Base-by-base conservation (phyloP, 2,888 invertebrate species). In the Oligia strigilis region DNA sequence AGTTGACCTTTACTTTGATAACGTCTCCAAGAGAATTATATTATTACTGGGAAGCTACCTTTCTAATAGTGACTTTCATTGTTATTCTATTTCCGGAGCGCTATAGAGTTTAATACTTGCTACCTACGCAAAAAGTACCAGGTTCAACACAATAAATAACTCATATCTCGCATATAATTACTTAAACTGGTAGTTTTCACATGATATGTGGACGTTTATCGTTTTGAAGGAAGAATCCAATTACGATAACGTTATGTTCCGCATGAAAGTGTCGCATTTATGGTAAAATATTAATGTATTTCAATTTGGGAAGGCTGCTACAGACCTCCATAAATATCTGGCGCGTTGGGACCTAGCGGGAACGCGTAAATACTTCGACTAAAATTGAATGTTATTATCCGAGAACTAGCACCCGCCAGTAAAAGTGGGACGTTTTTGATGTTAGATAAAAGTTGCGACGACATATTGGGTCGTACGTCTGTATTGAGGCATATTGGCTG, bases 241-340 rank as follows among this genome's bases (percentile, higher is more conserved):
- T 97, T 97, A 96, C 95, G 96, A 95, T 96, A 96, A 95, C 95
- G 96, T 95, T 96, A 96, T 96, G 96, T 96, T 94, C 93, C 95
- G 95, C 95, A 95, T 94, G 96, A 96, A 97, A 96, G 95, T 96
- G 97, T 97, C 97, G 96, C 96, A 94, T 96, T 97, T 96, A 96
- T 96, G 96, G 96, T 97, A 96, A 96, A 96, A 97, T 97, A 97
- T 97, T 96, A 97, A 97, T 97, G 96, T 97, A 96, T 97, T 97
- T 97, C 97, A 97, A 97, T 97, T 97, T 96, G 96, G 96, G 93
- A 93, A 94, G 94, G 94, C 94, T 95, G 94, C 94, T 95, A 94
- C 94, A 96, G 95, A 97, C 97, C 96, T 95, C 95, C 95, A 97
- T 97, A 97, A 97, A 97, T 97, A 97, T 96, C 94, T 92, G 93